Evolutionary conservation across 2,113 vertebrate species (phyloP), one percentile per base, ranked within the genome.

Genomic region (Neomonachus schauinslandi): DNA sequence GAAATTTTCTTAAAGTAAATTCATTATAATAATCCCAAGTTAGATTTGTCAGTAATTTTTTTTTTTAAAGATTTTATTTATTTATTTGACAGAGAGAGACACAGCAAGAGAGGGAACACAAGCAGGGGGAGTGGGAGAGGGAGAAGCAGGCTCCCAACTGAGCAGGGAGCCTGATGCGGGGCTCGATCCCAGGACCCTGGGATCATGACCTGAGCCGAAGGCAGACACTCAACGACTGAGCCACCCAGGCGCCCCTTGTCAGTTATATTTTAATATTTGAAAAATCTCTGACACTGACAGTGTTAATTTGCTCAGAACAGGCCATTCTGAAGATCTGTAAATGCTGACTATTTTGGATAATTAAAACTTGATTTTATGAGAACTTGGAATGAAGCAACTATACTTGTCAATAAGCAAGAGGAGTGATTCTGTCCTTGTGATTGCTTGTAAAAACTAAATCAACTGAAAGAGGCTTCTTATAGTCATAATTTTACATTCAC

Each of bases 301-400:
- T 90, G 39, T 83, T 59, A 86, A 89, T 22, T 82, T 91, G 21
- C 28, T 67, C 7, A 94, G 19, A 91, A 81, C 36, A 91, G 6
- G 19, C 28, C 49, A 86, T 80, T 85, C 85, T 85, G 57, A 85
- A 89, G 39, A n/a, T 72, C 24, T 92, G 77, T 87, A 91, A 79
- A 51, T 82, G 42, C 42, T 93, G 19, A 71, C 24, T 83, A 63
- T 79, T 80, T 85, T 77, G 39, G 65, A 51, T 87, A 77, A 57
- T 69, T 76, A 69, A 91, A 91, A 74, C 6, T 42, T 55, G 39
- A 91, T 63, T 83, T 26, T 14, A 51, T 69, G 24, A 91, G 16
- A 82, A 65, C 65, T 85, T 77, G 42, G 18, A 80, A 69, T 53
- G 9, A 92, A 95, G 28, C 39, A 92, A 46, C n/a, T 46, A 10